Conservation (phyloP, 2,113 vertebrate genomes). For the Antennarius striatus region DNA sequence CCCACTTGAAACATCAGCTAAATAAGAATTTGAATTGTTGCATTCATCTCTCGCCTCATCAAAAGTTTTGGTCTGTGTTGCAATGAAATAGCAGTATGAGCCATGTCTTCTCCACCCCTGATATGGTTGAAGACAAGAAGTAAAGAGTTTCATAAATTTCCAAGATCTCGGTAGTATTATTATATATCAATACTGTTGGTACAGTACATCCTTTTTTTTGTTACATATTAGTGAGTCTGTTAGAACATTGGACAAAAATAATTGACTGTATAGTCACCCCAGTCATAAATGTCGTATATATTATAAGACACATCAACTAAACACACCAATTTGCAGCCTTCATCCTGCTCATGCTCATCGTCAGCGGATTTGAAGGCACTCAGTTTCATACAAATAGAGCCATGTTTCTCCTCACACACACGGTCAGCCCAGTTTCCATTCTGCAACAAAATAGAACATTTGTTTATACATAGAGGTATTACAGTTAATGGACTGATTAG, state of each 20-base stretch:
- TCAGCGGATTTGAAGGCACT: slow-evolving; percentile 56
- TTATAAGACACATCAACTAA: neutral
- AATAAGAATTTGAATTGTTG: slow-evolving; percentile 70
- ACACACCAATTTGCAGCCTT: slow-evolving; percentile 84
- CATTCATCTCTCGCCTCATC: slow-evolving; percentile 84
- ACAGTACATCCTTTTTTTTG: too few species aligned
- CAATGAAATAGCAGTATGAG: slow-evolving; percentile 86
- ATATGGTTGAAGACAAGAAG: neutral
- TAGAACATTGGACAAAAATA: too few species aligned
- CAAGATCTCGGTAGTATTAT: neutral
- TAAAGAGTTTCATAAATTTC: neutral
- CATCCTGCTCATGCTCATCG: slow-evolving; percentile 55
- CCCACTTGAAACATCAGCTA: slow-evolving; percentile 85
- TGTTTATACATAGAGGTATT: neutral
- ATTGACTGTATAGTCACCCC: too few species aligned
- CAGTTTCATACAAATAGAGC: slow-evolving; percentile 86
- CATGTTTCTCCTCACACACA: slow-evolving; percentile 79
- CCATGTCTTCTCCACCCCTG: slow-evolving; percentile 88
- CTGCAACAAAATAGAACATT: slow-evolving; percentile 58
- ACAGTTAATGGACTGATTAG: too few species aligned
- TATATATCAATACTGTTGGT: neutral
- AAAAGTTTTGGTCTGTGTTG: slow-evolving; percentile 80
- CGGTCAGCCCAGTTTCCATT: slow-evolving; percentile 87
- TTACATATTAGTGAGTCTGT: too few species aligned
- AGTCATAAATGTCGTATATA: too few species aligned